Percentiles rank a stretch among this genome's conserved stretches.
These are phyloP conservation scores for Thymelicus lineola DNA, from an alignment of 2,888 invertebrate genomes.

Conservation along the genomic window DNA sequence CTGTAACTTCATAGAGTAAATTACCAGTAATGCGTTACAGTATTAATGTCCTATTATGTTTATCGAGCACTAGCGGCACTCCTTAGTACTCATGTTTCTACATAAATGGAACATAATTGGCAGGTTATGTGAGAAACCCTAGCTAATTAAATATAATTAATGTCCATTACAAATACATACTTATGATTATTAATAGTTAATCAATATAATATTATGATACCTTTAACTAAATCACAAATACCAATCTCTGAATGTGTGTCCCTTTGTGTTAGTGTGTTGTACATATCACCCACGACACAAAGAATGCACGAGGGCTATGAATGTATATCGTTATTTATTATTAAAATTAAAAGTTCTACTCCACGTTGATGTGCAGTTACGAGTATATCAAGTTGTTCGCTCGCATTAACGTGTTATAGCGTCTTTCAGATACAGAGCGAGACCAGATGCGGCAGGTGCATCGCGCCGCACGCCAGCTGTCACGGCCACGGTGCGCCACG, in stretches of 20 bases:
- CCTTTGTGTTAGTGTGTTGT: no score
- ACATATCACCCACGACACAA: no score
- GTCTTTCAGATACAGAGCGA: constrained; percentile 15
- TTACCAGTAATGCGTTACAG: no score
- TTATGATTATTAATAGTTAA: background rate
- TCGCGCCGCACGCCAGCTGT: constrained; percentile 65
- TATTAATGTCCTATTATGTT: background rate
- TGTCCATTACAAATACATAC: background rate
- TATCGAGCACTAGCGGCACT: background rate
- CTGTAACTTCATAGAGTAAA: no score
- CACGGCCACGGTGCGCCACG: constrained; percentile 39
- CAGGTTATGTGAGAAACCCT: background rate
- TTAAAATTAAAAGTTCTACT: no score
- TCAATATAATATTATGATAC: background rate
- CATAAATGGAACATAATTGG: background rate
- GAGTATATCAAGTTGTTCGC: no score
- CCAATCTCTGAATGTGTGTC: no score
- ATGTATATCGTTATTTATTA: no score
- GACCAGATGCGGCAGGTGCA: constrained; percentile 67
- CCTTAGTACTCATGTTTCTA: background rate
- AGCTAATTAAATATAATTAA: background rate
- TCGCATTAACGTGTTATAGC: background rate
- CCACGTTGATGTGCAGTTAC: no score
- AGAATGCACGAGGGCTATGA: no score
- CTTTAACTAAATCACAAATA: background rate